Conservation (phyloP, 2,888 invertebrate genomes). For the Sceliomorpha sp. region DNA sequence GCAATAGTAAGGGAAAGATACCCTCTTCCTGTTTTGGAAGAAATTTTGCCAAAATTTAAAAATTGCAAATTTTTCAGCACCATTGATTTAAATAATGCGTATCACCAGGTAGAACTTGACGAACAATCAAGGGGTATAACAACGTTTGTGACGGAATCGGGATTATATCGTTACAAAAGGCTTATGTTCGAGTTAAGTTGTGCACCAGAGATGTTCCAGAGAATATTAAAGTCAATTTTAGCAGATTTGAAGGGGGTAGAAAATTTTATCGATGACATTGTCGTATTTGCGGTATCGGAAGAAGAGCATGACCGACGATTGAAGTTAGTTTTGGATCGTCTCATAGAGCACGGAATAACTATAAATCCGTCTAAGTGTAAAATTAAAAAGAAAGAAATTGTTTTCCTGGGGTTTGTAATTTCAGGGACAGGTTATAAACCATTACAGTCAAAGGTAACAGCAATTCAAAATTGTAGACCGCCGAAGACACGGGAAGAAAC, state of each 20-base stretch:
- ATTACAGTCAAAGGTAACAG: neutral
- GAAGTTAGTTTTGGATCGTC: neutral
- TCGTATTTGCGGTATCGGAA: neutral
- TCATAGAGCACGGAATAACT: neutral
- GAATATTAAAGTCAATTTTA: conserved; percentile 15
- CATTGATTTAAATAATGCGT: conserved; percentile 52
- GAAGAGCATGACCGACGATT: neutral
- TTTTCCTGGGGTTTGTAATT: neutral
- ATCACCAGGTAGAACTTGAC: conserved; percentile 20
- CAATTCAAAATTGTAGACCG: neutral
- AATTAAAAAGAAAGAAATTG: neutral
- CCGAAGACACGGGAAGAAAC: conserved; percentile 5
- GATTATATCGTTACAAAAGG: conserved; percentile 19
- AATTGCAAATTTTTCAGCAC: conserved; percentile 53
- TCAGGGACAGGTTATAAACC: neutral
- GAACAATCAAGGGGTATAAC: conserved; percentile 17
- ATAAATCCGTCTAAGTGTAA: neutral
- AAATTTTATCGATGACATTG: conserved; percentile 20
- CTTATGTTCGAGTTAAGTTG: conserved; percentile 20
- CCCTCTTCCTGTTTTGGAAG: conserved; percentile 24
- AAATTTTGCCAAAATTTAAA: conserved; percentile 36
- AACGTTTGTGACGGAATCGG: conserved; percentile 14
- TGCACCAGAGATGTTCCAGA: conserved; percentile 25
- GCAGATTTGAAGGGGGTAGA: conserved; percentile 4
- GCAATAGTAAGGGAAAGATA: conserved; percentile 47